A percentile compares a stretch with the other conserved stretches of the same genome.
Conservation (phyloP, 2,113 vertebrate genomes). For the Larimichthys crocea region DNA sequence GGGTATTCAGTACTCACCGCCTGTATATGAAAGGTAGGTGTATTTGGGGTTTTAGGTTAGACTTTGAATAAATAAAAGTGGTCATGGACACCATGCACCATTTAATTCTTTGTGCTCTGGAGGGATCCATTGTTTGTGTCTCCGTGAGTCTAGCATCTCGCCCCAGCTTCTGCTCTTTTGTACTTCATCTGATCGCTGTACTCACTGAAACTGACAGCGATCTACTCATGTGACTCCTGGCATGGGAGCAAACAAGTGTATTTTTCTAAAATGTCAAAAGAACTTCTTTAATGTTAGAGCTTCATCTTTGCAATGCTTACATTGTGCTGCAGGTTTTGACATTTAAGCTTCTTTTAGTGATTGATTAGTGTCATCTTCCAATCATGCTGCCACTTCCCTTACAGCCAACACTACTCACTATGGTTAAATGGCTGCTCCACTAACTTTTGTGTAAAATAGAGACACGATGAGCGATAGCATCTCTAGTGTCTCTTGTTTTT, state of each 20-base stretch:
- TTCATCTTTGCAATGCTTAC: not conserved
- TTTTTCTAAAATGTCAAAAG: constrained; percentile 9
- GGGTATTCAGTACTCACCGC: not conserved
- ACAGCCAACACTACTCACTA: not conserved
- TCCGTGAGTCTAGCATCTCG: not conserved
- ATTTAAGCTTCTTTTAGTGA: constrained; percentile 9
- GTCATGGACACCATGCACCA: not conserved
- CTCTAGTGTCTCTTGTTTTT: not conserved
- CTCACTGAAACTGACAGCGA: constrained; percentile 30
- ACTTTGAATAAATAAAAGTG: not conserved
- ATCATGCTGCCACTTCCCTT: not conserved
- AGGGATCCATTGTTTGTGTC: constrained; percentile 15
- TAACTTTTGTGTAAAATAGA: not conserved
- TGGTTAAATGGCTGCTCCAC: not conserved
- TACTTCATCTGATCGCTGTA: constrained; percentile 12
- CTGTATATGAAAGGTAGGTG: not conserved
- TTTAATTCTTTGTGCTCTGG: not conserved
- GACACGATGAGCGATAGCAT: not conserved
- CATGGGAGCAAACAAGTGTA: not conserved
- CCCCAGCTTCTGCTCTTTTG: constrained; percentile 16
- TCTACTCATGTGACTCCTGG: not conserved
- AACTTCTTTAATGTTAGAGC: constrained; percentile 5
- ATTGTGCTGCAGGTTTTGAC: not conserved
- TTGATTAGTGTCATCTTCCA: not conserved
- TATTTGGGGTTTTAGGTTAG: not conserved